Base-by-base conservation (phyloP, 2,113 vertebrate genomes). In the Lontra canadensis region DNA sequence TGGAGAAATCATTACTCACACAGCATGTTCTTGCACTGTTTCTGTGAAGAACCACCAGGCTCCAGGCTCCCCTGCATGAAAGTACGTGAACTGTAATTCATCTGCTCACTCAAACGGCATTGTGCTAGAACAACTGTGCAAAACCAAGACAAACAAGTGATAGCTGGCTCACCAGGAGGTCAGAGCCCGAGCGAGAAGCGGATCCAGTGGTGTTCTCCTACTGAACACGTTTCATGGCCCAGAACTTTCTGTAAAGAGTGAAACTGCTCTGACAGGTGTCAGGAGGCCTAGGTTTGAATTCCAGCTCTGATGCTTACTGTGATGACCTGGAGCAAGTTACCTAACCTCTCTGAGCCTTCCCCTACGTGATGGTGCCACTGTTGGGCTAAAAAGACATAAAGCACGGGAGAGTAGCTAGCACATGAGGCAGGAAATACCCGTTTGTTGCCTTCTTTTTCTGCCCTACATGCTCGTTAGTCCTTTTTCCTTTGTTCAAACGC, bases 1-100 rank as follows among this genome's bases (percentile, higher is more conserved):
- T n/a, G 63, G 96, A 93, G 91, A 97, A 92, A 94, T 90, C 71
- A 85, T 85, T 61, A 83, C n/a, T 39, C 12, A 52, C 49, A 7
- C 90, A 96, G 93, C 57, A 12, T 23, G 81, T 55, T 49, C 71
- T 42, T 36, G 10, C 61, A 39, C 47, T 90, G 42, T 84, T 96
- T 94, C 82, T 31, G 71, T n/a, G 3, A 13, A 52, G n/a, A 74
- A 84, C 90, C 52, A 34, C 79, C 88, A 90, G 88, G 84, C 21
- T 6, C 20, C 39, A 5, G 94, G 90, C 74, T 44, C 74, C 96
- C 95, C 83, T 55, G 47, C 0, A 2, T 61, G 94, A 57, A 42
- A 9, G 25, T 25, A 47, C 12, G 39, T 63, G 97, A 88, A 44
- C 55, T 26, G 5, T 52, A 63, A 97, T 92, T 90, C 81, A 85